A percentile compares a stretch with the other conserved stretches of the same genome.
Evolutionary conservation across 2,113 vertebrate genomes (phyloP).

Genomic region (Acanthisitta chloris): DNA sequence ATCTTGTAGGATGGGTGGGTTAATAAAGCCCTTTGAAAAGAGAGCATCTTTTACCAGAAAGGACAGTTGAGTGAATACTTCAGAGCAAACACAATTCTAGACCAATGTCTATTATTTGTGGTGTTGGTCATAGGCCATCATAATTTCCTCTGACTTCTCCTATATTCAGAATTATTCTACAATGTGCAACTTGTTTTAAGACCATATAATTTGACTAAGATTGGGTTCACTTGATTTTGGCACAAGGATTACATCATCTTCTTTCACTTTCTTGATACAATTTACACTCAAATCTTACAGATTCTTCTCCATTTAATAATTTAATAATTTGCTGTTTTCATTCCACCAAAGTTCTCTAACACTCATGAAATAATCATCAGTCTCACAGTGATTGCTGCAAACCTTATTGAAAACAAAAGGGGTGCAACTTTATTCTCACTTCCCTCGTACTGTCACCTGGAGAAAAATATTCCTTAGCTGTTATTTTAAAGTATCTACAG

Average conservation of each 20-base stretch:
- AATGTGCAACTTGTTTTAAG: neutral
- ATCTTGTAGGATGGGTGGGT: accelerated
- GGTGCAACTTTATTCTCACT: neutral
- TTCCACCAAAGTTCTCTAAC: neutral
- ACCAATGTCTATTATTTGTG: neutral
- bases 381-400: neutral
- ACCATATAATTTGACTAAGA: neutral
- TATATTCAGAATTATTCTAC: neutral
- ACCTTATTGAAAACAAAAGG: neutral
- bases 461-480: neutral
- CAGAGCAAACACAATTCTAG: neutral
- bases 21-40: neutral
- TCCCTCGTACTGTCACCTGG: neutral
- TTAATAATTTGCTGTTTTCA: neutral
- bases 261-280: neutral
- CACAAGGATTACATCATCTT: neutral
- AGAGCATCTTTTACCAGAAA: neutral
- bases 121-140: neutral
- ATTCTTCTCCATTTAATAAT: neutral
- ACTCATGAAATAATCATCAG: neutral
- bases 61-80: neutral
- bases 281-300: neutral
- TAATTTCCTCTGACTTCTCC: neutral
- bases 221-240: neutral
- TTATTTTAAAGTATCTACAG: neutral